Evolutionary conservation across 2,113 vertebrate species (phyloP), one percentile per base, ranked within the genome.

Genomic region (Gambusia affinis): DNA sequence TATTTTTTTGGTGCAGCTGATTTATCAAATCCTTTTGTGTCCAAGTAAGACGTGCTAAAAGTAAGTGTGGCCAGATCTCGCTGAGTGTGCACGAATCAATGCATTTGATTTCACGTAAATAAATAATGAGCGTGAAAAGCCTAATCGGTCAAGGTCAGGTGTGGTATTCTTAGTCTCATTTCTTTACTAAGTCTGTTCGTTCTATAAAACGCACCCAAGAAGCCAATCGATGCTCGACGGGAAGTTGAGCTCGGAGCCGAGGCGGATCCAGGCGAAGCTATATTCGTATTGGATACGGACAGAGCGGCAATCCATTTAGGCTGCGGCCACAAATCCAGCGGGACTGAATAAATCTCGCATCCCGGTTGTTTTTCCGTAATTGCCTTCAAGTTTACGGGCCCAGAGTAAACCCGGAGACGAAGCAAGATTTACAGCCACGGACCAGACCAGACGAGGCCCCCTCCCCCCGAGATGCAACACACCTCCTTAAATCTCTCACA

Each of bases 311-410:
- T 79, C 76, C 79, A 86, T 86, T 91, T 75, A 91, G 76, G 74
- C 76, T 65, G 71, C n/a, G 35, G 57, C 83, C 80, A 83, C 92
- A 93, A 92, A 91, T 91, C 91, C 84, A 72, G 8, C 54, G 83
- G 70, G 85, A 76, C 86, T 74, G 67, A 67, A 82, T 63, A 88
- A 90, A 87, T 78, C 75, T 85, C 87, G 77, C 84, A 85, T 89
- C 84, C 51, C 75, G 88, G 88, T 90, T 92, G 89, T 91, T 37
- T 93, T 87, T 88, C 86, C 78, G 78, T 91, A 91, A 92, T 92
- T 90, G 87, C 85, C 80, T 70, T 37, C 47, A 77, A 80, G 80
- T 88, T 84, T 93, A 88, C 87, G 83, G 72, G 74, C 78, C 29
- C 0, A 54, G 6, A 84, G 74, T 60, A 80, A 87, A 86, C 84